Conservation (phyloP, 1,140 invertebrate species). For the Cecropterus lyciades region DNA sequence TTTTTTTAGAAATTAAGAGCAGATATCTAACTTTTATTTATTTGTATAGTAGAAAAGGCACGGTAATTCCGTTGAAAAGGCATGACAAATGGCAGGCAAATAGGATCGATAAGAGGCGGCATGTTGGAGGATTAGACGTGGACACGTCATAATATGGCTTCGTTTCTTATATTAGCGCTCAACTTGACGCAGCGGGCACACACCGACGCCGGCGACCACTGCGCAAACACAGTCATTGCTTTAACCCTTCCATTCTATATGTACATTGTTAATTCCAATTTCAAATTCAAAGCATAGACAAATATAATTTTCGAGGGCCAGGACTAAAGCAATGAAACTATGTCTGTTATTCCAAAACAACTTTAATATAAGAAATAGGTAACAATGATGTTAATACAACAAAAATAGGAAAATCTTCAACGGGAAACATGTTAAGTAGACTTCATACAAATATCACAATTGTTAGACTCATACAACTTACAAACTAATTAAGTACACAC, state of each 20-base stretch:
- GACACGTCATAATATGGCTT: constrained; percentile 56
- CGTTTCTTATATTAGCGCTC: constrained; percentile 47
- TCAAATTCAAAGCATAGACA: constrained; percentile 19
- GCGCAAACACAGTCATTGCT: constrained; percentile 73
- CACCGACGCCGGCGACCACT: constrained; percentile 36
- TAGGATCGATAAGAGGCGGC: constrained; percentile 45
- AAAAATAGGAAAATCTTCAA: constrained; percentile 31
- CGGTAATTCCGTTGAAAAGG: not conserved
- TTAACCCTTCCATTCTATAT: constrained; percentile 61
- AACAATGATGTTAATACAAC: constrained; percentile 35
- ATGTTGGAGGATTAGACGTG: constrained; percentile 34
- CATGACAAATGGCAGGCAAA: constrained; percentile 29
- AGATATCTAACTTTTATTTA: not conserved
- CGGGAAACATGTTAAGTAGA: constrained; percentile 7
- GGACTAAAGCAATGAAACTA: constrained; percentile 81
- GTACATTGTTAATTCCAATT: constrained; percentile 22
- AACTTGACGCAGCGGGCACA: constrained; percentile 14
- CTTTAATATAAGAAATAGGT: constrained; percentile 43
- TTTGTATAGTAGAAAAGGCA: not conserved
- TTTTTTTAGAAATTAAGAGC: not conserved
- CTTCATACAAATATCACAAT: constrained; percentile 39
- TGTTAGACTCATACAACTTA: constrained; percentile 39
- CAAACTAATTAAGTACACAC: constrained; percentile 40
- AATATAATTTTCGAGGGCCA: constrained; percentile 48
- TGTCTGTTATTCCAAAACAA: constrained; percentile 43